Conservation (phyloP, 1,140 invertebrate species). For the Cydia fagiglandana region DNA sequence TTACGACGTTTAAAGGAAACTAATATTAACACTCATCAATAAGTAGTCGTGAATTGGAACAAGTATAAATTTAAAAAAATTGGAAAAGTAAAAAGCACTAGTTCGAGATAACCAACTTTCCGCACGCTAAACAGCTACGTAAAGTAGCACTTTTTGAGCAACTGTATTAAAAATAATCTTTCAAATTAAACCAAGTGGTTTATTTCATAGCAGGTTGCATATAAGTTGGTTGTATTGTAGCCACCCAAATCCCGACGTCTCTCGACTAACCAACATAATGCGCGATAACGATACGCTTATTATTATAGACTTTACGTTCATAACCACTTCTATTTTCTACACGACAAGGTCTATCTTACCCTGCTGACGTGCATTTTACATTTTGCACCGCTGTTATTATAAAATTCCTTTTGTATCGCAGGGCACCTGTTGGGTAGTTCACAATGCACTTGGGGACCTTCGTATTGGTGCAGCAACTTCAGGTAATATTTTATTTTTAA, state of each 20-base stretch:
- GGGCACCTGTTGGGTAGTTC: constrained; percentile 80
- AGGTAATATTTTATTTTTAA: constrained; percentile 76
- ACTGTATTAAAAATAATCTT: too few relatives aligned
- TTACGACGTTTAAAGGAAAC: too few relatives aligned
- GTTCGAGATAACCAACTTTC: too few relatives aligned
- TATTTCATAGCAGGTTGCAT: neutral
- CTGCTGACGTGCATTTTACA: neutral
- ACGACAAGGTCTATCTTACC: neutral
- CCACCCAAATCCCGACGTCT: neutral
- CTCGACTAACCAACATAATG: neutral
- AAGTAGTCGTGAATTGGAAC: too few relatives aligned
- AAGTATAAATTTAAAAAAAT: too few relatives aligned
- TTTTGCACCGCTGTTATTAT: constrained; percentile 1
- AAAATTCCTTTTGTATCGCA: constrained; percentile 43
- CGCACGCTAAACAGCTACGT: too few relatives aligned
- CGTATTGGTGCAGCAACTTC: constrained; percentile 90
- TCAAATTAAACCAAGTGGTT: neutral
- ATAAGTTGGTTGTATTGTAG: neutral
- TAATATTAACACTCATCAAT: too few relatives aligned
- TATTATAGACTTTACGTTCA: neutral
- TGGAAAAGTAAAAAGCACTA: too few relatives aligned
- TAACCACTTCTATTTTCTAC: neutral
- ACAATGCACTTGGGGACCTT: constrained; percentile 89
- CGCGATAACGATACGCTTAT: constrained; percentile 9
- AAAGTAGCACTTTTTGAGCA: too few relatives aligned